Conservation (phyloP, 2,113 vertebrate species). For the Gasterosteus nipponicus region DNA sequence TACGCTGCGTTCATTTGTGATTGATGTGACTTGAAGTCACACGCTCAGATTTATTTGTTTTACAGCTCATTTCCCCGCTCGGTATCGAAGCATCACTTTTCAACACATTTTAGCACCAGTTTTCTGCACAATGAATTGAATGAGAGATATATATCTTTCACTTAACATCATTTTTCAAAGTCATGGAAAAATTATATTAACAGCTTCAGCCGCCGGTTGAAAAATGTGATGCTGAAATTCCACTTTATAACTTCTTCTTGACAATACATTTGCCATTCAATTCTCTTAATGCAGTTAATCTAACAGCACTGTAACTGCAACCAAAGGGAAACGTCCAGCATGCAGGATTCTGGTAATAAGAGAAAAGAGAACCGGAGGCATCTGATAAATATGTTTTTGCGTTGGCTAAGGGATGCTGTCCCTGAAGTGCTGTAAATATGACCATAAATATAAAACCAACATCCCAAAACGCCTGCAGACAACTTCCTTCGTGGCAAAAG, state of each 20-base stretch:
- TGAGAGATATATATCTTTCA: not conserved
- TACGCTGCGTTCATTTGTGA: slow-evolving; percentile 27
- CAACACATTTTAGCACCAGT: not conserved
- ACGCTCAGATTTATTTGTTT: not conserved
- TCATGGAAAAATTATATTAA: not conserved
- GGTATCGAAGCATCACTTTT: not conserved
- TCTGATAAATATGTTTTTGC: not conserved
- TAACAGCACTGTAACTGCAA: not conserved
- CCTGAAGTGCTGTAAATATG: not conserved
- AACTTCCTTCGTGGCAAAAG: not conserved
- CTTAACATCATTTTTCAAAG: not conserved
- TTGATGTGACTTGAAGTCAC: slow-evolving; percentile 31
- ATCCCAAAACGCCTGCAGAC: not conserved
- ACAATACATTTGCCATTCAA: not conserved
- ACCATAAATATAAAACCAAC: not conserved
- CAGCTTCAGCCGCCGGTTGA: not conserved
- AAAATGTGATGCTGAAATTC: not conserved
- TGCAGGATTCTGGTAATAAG: not conserved
- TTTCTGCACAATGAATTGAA: not conserved
- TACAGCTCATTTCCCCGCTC: not conserved
- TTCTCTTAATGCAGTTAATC: not conserved
- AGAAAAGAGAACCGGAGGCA: not conserved
- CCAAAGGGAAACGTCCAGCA: not conserved
- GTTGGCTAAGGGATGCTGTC: not conserved
- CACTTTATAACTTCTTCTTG: not conserved